phyloP scores from a whole-genome alignment of 2,888 invertebrate species.

The Leptinotarsa tumamoca region DNA sequence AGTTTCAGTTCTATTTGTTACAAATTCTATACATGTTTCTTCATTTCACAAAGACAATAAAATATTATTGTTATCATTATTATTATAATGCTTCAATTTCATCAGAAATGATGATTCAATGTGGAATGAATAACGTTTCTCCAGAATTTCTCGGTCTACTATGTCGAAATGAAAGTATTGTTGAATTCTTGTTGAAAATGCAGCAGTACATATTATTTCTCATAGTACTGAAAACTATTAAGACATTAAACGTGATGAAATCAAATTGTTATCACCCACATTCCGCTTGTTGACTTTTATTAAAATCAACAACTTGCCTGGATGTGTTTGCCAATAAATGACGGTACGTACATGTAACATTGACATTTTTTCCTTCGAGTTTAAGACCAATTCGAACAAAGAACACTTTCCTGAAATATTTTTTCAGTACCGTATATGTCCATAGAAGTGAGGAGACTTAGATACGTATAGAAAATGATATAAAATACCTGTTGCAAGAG shows the following conservation, averaged over 20 bases:
- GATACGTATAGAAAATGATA: slow-evolving; percentile 23
- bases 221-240: background rate
- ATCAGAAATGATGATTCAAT: too few species aligned
- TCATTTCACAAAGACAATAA: too few species aligned
- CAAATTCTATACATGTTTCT: too few species aligned
- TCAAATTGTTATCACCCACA: background rate
- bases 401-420: slow-evolving; percentile 15
- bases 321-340: slow-evolving; percentile 3
- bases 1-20: too few species aligned
- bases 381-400: slow-evolving; percentile 6
- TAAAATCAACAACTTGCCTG: background rate
- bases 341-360: background rate
- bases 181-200: too few species aligned
- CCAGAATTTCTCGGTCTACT: too few species aligned
- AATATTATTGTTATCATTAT: too few species aligned
- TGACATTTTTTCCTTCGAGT: slow-evolving; percentile 14
- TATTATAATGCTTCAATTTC: too few species aligned
- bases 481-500: slow-evolving; percentile 25
- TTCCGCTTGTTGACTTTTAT: background rate
- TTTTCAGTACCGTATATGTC: slow-evolving; percentile 15
- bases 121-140: too few species aligned
- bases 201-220: too few species aligned
- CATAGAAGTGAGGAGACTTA: slow-evolving; percentile 12
- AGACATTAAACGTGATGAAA: background rate
- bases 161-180: too few species aligned